Evolutionary conservation across 2,888 invertebrate species (phyloP).

Genomic region (Antitype chi): DNA sequence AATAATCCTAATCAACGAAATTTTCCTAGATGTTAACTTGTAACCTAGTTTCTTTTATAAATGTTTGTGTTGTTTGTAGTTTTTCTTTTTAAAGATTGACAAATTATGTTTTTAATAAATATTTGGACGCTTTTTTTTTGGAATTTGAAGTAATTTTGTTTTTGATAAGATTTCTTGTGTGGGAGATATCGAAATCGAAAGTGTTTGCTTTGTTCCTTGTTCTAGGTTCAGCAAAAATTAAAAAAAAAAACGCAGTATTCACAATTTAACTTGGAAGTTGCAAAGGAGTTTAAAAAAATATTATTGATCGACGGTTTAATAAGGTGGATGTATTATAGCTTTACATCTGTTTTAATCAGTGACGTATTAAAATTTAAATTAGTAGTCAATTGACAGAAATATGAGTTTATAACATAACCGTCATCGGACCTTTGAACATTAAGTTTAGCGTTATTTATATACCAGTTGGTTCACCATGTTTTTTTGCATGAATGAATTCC

Average conservation of each 20-base stretch:
- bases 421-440: conserved; percentile 26
- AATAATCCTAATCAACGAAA: conserved; percentile 52
- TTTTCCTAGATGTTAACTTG: conserved; percentile 45
- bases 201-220: background rate
- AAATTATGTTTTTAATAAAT: too few species aligned
- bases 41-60: conserved; percentile 51
- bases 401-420: conserved; percentile 25
- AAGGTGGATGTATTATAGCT: background rate
- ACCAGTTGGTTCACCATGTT: conserved; percentile 19
- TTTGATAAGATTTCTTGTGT: background rate
- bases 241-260: background rate
- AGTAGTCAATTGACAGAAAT: conserved; percentile 13
- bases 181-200: background rate
- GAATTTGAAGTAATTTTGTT: background rate
- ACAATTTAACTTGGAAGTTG: background rate
- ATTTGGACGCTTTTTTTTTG: background rate
- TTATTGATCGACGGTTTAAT: background rate
- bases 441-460: conserved; percentile 32
- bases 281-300: background rate
- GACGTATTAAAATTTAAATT: conserved; percentile 10
- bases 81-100: background rate
- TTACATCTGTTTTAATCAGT: background rate
- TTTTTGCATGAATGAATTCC: conserved; percentile 63
- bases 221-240: background rate
- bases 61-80: background rate